These are phyloP conservation scores for Drosophila meridiana DNA, from an alignment of 2,888 invertebrate genomes.

Conservation along the genomic window DNA sequence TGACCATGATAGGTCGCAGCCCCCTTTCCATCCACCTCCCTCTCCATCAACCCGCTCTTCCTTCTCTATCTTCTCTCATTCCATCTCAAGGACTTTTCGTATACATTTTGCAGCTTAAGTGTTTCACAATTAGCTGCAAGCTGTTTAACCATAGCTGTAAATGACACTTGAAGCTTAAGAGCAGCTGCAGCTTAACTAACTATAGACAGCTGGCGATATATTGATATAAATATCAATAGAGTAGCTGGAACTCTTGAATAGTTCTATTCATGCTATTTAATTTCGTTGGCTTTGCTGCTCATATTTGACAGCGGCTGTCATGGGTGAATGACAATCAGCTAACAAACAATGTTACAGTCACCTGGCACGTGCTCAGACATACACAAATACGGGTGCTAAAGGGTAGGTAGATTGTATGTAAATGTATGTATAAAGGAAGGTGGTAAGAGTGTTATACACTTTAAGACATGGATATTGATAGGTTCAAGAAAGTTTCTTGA, in stretches of 20 bases:
- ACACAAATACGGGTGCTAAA: constrained; percentile 17
- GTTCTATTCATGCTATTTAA: constrained; percentile 5
- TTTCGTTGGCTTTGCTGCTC: constrained; percentile 27
- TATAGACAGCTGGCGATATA: neutral
- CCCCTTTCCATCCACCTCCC: neutral
- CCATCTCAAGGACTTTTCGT: constrained; percentile 42
- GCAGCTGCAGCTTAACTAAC: constrained; percentile 10
- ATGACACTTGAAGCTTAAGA: constrained; percentile 21
- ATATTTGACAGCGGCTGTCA: constrained; percentile 40
- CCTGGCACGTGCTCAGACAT: constrained; percentile 4
- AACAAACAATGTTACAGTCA: constrained; percentile 3
- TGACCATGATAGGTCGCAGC: constrained; percentile 8
- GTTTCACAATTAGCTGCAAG: constrained; percentile 44
- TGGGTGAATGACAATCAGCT: constrained; percentile 8
- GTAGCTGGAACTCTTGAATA: constrained; percentile 9
- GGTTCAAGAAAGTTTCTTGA: neutral
- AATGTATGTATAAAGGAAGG: neutral
- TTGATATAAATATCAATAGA: constrained; percentile 14
- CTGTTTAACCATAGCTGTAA: constrained; percentile 38
- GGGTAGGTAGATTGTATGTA: constrained; percentile 1
- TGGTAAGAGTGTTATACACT: neutral
- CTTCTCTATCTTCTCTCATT: neutral
- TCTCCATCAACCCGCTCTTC: too few relatives aligned
- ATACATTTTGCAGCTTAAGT: constrained; percentile 53
- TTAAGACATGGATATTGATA: neutral